Evolutionary conservation across 2,888 invertebrate genomes (phyloP).

Genomic region (Chironomus tentans): DNA sequence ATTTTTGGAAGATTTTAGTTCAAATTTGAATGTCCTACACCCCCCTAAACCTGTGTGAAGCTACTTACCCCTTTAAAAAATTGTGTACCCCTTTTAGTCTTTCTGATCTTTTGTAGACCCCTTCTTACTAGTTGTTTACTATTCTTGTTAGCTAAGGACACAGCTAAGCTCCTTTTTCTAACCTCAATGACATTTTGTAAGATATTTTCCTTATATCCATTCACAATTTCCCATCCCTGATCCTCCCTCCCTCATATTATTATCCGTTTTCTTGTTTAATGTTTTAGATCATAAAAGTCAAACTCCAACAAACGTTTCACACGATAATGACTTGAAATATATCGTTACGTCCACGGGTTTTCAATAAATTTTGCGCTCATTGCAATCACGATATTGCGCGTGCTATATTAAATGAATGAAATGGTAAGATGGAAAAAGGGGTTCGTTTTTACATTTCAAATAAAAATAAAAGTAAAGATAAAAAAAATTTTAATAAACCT

Average conservation of each 20-base stretch:
- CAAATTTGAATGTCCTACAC: too few species aligned
- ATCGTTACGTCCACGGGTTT: slow-evolving; percentile 1
- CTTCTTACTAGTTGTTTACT: too few species aligned
- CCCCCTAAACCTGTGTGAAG: too few species aligned
- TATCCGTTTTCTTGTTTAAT: background rate
- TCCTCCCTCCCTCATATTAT: background rate
- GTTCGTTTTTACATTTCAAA: background rate
- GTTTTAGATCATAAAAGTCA: slow-evolving; percentile 23
- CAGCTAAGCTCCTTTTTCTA: too few species aligned
- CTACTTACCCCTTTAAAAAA: too few species aligned
- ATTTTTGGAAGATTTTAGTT: too few species aligned
- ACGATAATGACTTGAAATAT: slow-evolving; percentile 11
- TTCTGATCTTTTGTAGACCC: too few species aligned
- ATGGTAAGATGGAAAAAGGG: background rate
- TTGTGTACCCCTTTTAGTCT: too few species aligned
- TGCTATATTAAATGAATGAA: background rate
- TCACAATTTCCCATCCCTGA: background rate
- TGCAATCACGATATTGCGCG: slow-evolving; percentile 13
- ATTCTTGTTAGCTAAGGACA: too few species aligned
- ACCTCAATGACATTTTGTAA: too few species aligned
- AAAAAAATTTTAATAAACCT: slow-evolving; percentile 27
- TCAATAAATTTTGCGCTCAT: slow-evolving; percentile 20
- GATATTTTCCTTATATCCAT: too few species aligned
- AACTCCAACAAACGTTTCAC: background rate
- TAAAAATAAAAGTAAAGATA: background rate